These are phyloP conservation scores for Napeogenes sylphis DNA, from an alignment of 2,888 invertebrate species.

Conservation along the genomic window DNA sequence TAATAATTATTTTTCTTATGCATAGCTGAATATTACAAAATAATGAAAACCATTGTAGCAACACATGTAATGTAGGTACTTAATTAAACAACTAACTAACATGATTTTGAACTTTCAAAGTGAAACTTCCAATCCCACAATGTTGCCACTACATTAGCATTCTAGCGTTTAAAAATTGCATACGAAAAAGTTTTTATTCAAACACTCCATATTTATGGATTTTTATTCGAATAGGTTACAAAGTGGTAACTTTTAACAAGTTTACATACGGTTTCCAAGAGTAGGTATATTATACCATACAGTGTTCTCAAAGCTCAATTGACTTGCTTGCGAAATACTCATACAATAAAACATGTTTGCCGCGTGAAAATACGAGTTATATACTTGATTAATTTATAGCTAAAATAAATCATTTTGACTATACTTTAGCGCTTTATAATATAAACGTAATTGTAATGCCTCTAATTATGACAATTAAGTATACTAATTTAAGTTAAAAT, in stretches of 20 bases:
- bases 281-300: constrained; percentile 42
- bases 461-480: no score
- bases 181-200: constrained; percentile 19
- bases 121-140: constrained; percentile 2
- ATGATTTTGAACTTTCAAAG: constrained; percentile 1
- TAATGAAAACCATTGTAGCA: neutral
- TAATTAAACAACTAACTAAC: neutral
- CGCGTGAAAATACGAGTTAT: constrained; percentile 33
- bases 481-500: neutral
- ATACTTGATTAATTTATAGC: constrained; percentile 32
- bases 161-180: constrained; percentile 15
- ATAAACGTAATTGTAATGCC: no score
- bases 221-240: constrained; percentile 23
- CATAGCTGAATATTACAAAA: neutral
- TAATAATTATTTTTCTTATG: constrained; percentile 8
- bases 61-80: neutral
- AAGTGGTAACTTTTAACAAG: constrained; percentile 27
- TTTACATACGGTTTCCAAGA: constrained; percentile 17
- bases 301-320: constrained; percentile 49
- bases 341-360: constrained; percentile 64
- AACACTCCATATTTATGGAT: constrained; percentile 26
- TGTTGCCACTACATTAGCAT: constrained; percentile 16
- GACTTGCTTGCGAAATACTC: constrained; percentile 51
- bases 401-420: no score
- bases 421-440: no score